Percentiles rank a stretch among this genome's conserved stretches.
Conservation (phyloP, 2,113 vertebrate genomes). For the Machaerirhynchus nigripectus region DNA sequence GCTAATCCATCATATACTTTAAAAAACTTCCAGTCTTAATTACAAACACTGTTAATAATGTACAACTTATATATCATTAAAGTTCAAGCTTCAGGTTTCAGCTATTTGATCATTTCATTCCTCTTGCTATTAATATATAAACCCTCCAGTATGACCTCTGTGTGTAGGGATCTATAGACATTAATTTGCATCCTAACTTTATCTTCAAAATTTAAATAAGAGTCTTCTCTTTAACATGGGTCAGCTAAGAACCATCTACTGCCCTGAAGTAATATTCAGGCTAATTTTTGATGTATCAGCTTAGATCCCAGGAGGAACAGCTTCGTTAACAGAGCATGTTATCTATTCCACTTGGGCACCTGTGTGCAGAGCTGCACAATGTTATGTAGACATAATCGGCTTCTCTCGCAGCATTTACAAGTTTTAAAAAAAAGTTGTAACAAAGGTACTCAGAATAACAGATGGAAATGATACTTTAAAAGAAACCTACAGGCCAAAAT, state of each 20-base stretch:
- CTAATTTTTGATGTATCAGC: background rate
- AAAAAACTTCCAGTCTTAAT: slow-evolving; percentile 33
- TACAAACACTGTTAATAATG: slow-evolving; percentile 39
- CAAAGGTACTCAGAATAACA: background rate
- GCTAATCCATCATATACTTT: background rate
- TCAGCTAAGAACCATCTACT: background rate
- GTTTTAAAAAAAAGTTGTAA: background rate
- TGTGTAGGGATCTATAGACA: background rate
- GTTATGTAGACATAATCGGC: background rate
- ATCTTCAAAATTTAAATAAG: background rate
- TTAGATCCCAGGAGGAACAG: background rate
- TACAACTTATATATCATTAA: slow-evolving; percentile 25
- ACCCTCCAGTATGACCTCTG: background rate
- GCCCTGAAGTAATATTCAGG: background rate
- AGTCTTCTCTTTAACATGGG: background rate
- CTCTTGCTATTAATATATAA: background rate
- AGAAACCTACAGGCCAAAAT: background rate
- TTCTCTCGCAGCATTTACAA: background rate
- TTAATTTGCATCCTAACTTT: background rate
- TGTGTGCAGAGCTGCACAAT: background rate
- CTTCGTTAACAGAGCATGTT: background rate
- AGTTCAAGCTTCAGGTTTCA: slow-evolving; percentile 3
- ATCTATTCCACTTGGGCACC: background rate
- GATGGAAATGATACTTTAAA: background rate
- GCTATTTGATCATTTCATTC: background rate